Percentiles rank a stretch among this genome's conserved stretches.
Evolutionary conservation across 2,113 vertebrate genomes (phyloP).

Genomic region (Neolamprologus caudopunctatus): DNA sequence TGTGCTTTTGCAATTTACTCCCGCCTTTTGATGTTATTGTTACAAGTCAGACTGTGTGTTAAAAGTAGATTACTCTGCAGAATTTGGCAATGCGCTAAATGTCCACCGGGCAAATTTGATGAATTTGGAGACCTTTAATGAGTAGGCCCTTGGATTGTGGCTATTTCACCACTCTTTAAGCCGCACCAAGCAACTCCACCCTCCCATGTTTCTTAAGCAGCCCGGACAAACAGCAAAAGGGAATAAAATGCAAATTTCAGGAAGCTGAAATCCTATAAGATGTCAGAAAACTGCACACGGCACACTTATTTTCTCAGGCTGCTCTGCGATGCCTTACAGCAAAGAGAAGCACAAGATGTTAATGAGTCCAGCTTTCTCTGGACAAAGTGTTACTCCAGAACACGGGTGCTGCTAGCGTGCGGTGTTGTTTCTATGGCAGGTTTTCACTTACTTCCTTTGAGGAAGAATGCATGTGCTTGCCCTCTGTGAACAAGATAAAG

Average conservation of each 20-base stretch:
- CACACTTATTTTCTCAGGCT: neutral
- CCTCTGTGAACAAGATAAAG: neutral
- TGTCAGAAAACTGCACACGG: slow-evolving; percentile 8
- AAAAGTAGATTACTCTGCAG: neutral
- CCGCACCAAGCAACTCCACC: neutral
- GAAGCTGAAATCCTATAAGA: neutral
- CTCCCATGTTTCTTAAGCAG: neutral
- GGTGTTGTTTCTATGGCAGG: neutral
- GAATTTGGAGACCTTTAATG: neutral
- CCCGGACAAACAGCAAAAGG: neutral
- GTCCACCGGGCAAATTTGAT: neutral
- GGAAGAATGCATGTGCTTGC: neutral
- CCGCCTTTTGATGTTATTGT: neutral
- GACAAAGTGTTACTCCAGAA: neutral
- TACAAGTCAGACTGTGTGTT: neutral
- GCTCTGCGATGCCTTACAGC: neutral
- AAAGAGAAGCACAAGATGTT: neutral
- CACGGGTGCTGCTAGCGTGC: neutral
- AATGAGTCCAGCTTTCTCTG: slow-evolving; percentile 10
- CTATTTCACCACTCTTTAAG: neutral
- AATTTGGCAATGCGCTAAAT: neutral
- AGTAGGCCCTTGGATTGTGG: neutral
- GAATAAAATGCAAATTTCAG: neutral
- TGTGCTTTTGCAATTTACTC: neutral
- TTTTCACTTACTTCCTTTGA: neutral